Evolutionary conservation across 2,888 invertebrate genomes (phyloP).

Genomic region (Erebia aethiops): DNA sequence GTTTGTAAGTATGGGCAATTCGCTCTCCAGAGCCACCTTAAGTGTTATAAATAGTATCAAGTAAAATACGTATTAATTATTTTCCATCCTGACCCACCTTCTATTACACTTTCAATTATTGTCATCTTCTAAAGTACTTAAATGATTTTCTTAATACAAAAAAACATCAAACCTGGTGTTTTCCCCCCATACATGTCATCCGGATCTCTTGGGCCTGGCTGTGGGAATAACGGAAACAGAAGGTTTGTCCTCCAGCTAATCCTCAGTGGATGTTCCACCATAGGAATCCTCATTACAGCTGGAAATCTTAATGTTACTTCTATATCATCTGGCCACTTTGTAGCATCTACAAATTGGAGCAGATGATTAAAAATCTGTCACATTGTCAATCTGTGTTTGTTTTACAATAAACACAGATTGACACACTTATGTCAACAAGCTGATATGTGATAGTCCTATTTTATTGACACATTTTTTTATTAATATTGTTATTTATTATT

Average conservation of each 20-base stretch:
- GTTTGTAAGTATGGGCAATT: too few species aligned
- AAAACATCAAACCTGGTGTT: slow-evolving; percentile 77
- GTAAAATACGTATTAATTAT: too few species aligned
- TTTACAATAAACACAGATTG: neutral
- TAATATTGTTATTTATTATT: neutral
- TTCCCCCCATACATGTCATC: slow-evolving; percentile 72
- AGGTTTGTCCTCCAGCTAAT: slow-evolving; percentile 88
- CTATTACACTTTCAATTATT: too few species aligned
- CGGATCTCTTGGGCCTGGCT: slow-evolving; percentile 86
- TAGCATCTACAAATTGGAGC: slow-evolving; percentile 52
- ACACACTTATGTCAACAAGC: neutral
- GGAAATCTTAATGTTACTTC: slow-evolving; percentile 85
- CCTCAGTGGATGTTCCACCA: slow-evolving; percentile 68
- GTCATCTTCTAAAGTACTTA: too few species aligned
- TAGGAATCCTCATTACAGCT: slow-evolving; percentile 83
- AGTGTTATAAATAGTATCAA: too few species aligned
- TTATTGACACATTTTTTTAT: neutral
- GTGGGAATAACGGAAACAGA: slow-evolving; percentile 86
- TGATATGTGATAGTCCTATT: neutral
- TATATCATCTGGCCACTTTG: slow-evolving; percentile 79
- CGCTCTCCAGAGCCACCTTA: too few species aligned
- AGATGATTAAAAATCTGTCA: neutral
- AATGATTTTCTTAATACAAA: neutral
- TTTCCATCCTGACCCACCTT: too few species aligned
- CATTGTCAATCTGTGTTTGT: neutral